Conservation (phyloP, 2,797 vertebrate species). For the Sternotherus odoratus region DNA sequence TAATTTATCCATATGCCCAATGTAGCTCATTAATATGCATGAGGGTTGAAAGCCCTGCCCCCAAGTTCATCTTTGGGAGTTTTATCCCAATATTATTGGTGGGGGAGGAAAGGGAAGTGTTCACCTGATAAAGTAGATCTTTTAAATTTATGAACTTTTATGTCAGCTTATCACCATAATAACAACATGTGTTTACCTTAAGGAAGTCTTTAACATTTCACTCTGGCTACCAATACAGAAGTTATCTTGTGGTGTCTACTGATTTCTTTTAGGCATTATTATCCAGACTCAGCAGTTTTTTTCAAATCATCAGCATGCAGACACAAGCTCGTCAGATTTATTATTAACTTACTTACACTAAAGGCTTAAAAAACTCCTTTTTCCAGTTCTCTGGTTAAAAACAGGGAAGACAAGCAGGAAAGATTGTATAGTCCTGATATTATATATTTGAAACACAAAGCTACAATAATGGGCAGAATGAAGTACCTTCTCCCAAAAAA, state of each 20-base stretch:
- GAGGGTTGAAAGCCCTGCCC: no score
- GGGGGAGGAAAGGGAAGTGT: no score
- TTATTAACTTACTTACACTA: neutral
- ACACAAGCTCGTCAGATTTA: neutral
- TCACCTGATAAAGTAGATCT: neutral
- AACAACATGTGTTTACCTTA: neutral
- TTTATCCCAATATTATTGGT: neutral
- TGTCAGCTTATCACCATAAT: neutral
- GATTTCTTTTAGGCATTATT: neutral
- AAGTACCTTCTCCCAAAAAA: slow-evolving; percentile 4
- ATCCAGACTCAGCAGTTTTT: neutral
- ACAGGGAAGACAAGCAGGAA: neutral
- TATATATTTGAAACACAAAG: neutral
- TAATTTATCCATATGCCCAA: no score
- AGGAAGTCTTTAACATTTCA: neutral
- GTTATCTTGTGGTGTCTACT: neutral
- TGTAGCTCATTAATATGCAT: no score
- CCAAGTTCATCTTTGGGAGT: neutral
- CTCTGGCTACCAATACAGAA: no score
- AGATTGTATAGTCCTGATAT: neutral
- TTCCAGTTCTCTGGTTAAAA: neutral
- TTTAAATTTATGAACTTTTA: neutral
- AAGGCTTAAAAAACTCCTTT: neutral
- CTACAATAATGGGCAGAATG: neutral
- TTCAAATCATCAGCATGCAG: neutral